phyloP scores from a whole-genome alignment of 2,113 vertebrate genomes.

The Austrofundulus limnaeus region DNA sequence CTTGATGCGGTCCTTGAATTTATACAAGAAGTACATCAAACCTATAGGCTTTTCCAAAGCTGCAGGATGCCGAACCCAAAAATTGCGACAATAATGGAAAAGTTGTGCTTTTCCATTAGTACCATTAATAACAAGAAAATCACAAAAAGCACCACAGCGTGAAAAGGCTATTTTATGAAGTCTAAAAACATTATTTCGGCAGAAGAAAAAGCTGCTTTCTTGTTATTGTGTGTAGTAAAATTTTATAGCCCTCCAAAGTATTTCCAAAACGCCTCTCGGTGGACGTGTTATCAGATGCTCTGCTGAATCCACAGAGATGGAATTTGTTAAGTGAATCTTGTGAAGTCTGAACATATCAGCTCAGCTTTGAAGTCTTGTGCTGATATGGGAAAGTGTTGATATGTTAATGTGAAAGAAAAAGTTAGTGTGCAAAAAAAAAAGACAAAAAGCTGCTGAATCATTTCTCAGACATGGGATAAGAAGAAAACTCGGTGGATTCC shows the following conservation, averaged over 20 bases:
- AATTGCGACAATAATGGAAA: no score
- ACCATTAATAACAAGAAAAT: no score
- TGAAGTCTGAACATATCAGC: conserved; percentile 50
- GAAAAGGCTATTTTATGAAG: no score
- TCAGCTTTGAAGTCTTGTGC: conserved; percentile 50
- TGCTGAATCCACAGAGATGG: conserved; percentile 30
- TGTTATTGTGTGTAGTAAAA: neutral
- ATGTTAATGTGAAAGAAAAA: conserved; percentile 47
- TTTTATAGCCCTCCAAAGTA: conserved; percentile 2
- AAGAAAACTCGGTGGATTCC: conserved; percentile 21
- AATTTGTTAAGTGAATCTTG: conserved; percentile 49
- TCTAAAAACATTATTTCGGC: no score
- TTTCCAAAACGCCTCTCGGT: conserved; percentile 30
- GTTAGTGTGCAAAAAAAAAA: conserved; percentile 44
- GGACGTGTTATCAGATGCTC: conserved; percentile 33
- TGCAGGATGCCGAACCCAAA: no score
- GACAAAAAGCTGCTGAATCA: conserved; percentile 56
- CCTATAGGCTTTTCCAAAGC: no score
- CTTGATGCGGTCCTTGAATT: no score
- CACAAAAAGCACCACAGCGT: no score
- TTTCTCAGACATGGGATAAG: conserved; percentile 34
- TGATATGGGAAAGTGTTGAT: conserved; percentile 47
- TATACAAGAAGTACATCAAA: no score
- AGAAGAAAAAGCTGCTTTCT: neutral
- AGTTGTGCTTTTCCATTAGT: no score